Evolutionary conservation across 2,888 invertebrate species (phyloP), one percentile per base, ranked within the genome.

Genomic region (Chouioia cunea): DNA sequence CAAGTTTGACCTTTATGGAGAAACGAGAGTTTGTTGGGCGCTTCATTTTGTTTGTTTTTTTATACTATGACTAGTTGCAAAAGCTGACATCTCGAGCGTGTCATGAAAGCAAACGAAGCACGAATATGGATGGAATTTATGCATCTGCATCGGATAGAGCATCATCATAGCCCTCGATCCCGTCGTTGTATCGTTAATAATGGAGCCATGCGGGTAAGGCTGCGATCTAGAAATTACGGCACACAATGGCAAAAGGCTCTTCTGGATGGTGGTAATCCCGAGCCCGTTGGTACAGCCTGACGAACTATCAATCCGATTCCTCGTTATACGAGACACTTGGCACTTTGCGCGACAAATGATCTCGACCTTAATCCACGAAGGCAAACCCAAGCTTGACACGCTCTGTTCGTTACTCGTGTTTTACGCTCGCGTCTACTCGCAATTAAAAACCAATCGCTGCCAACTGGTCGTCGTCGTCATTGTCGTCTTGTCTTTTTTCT

Each of bases 261-360:
- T 20, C 50, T 53, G 22, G 52, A 10, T 22, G 3, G 52, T 18
- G 8, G 47, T 43, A 58, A 58, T 54, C 53, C 18, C 48, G 20
- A 65, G 23, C 12, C 62, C 36, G 22, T 16, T 22, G 12, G 43
- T 14, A 4, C 47, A 47, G 46, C 50, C 18, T 47, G 69, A 63
- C 63, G 64, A 53, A 53, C 64, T 69, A 62, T 67, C 67, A 67
- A 67, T 67, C 66, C 53, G 44, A 15, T 8, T 50, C 54, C 36
- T 44, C 57, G 64, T 43, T 27, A 60, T 18, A 57, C 14, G 18
- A 6, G 20, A 23, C 15, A 20, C 23, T 8, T n/a, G 16, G 48
- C 23, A 23, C 27, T 16, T 16, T 16, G 27, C 48, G 56, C 6
- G 36, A 43, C 56, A 56, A 56, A 56, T 16, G 43, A 43, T 16